Conservation (phyloP, 2,797 vertebrate genomes). For the Notamacropus eugenii region DNA sequence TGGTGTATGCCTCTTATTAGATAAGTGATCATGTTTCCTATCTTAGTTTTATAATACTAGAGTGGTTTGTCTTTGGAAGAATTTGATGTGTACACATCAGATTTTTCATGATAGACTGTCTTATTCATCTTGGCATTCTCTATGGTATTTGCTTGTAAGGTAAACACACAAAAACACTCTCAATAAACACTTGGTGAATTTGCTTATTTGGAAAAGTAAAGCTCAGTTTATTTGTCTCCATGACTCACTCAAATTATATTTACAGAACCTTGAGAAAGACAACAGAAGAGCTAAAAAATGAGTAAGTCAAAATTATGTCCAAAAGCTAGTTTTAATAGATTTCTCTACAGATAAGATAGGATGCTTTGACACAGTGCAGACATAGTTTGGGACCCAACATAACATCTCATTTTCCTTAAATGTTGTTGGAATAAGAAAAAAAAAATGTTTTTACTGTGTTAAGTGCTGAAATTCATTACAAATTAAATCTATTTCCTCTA, state of each 20-base stretch:
- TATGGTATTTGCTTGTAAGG: not conserved
- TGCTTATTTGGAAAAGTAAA: not conserved
- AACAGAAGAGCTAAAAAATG: not conserved
- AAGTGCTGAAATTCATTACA: slow-evolving; percentile 10
- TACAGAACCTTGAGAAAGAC: not conserved
- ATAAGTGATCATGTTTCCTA: not conserved
- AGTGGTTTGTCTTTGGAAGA: not conserved
- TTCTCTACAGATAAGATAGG: not conserved
- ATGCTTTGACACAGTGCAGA: not conserved
- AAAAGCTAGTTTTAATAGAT: not conserved
- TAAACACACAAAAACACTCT: not conserved
- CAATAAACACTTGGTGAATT: not conserved
- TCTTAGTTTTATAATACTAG: not conserved
- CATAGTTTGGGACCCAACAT: not conserved
- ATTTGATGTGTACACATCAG: not conserved
- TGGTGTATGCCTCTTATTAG: not conserved
- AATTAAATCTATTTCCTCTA: not conserved
- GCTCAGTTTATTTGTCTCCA: not conserved
- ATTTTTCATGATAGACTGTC: not conserved
- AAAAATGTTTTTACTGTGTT: not conserved
- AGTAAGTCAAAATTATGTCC: not conserved
- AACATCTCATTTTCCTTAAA: slow-evolving; percentile 16
- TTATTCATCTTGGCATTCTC: not conserved
- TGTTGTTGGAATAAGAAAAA: slow-evolving; percentile 37
- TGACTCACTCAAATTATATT: not conserved